These are phyloP conservation scores for Spongia lamella DNA, from an alignment of 37 sponge, comb jelly and placozoan genomes.

Conservation along the genomic window DNA sequence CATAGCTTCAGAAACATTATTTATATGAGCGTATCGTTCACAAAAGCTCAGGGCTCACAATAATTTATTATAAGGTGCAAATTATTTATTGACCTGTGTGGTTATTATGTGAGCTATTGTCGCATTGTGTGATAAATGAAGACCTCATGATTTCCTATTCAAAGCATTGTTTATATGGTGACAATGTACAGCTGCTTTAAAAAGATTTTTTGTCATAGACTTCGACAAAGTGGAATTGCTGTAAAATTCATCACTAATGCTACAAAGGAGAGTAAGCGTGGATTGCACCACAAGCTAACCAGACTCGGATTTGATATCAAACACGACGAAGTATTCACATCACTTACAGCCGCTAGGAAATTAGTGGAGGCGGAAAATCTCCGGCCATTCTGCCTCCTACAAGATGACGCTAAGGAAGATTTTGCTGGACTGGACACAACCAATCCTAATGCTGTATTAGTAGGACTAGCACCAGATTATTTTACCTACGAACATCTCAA, in stretches of 20 bases:
- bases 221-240: constrained; percentile 9
- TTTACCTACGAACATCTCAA: constrained; percentile 55
- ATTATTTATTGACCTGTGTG: too few relatives aligned
- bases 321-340: constrained; percentile 52
- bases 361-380: constrained; percentile 29
- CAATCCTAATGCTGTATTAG: constrained; percentile 56
- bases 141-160: not conserved
- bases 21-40: too few relatives aligned
- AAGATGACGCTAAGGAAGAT: constrained; percentile 54
- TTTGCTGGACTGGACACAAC: constrained; percentile 35
- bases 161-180: not conserved
- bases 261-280: constrained; percentile 53
- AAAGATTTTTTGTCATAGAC: not conserved
- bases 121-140: not conserved
- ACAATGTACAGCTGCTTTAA: not conserved
- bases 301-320: constrained; percentile 41
- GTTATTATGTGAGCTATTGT: too few relatives aligned
- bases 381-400: constrained; percentile 47
- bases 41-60: too few relatives aligned
- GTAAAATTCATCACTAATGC: constrained; percentile 72
- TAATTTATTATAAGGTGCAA: too few relatives aligned
- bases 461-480: constrained; percentile 63
- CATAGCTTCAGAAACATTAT: too few relatives aligned
- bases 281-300: constrained; percentile 36
- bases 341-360: constrained; percentile 52